Percentiles rank a stretch among this genome's conserved stretches.
These are phyloP conservation scores for Craterocephalus amniculus DNA, from an alignment of 2,797 vertebrate species.

Conservation along the genomic window DNA sequence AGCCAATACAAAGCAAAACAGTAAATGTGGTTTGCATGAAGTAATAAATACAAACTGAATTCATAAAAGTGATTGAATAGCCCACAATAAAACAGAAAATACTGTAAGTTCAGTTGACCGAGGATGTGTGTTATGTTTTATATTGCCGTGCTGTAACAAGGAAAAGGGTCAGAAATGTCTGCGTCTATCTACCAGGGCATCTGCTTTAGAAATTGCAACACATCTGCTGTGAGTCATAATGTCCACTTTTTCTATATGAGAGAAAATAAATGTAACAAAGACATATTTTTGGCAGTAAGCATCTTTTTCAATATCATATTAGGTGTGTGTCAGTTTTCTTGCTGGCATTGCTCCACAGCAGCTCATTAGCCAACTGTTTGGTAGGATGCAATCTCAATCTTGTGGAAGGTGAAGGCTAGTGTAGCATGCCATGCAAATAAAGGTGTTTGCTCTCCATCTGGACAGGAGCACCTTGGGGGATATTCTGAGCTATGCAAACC, in stretches of 20 bases:
- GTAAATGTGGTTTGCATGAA: constrained; percentile 10
- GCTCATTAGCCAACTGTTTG: constrained; percentile 80
- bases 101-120: background rate
- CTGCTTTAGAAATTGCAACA: constrained; percentile 40
- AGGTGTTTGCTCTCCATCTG: constrained; percentile 77
- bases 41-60: constrained; percentile 2
- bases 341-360: constrained; percentile 70
- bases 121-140: background rate
- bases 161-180: constrained; percentile 10
- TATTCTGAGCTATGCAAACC: constrained; percentile 62
- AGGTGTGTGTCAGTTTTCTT: constrained; percentile 65
- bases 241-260: constrained; percentile 25
- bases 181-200: constrained; percentile 36
- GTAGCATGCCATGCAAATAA: constrained; percentile 74
- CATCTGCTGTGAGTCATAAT: constrained; percentile 32
- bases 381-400: constrained; percentile 74
- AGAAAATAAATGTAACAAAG: constrained; percentile 29
- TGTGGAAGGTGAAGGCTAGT: constrained; percentile 75
- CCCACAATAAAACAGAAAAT: constrained; percentile 2
- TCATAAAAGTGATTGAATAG: constrained; percentile 6
- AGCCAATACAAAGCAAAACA: constrained; percentile 3
- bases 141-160: background rate
- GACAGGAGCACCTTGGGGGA: constrained; percentile 68
- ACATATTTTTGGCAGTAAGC: constrained; percentile 45
- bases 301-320: constrained; percentile 61